Conservation (phyloP, 2,797 vertebrate species). For the Anas acuta region DNA sequence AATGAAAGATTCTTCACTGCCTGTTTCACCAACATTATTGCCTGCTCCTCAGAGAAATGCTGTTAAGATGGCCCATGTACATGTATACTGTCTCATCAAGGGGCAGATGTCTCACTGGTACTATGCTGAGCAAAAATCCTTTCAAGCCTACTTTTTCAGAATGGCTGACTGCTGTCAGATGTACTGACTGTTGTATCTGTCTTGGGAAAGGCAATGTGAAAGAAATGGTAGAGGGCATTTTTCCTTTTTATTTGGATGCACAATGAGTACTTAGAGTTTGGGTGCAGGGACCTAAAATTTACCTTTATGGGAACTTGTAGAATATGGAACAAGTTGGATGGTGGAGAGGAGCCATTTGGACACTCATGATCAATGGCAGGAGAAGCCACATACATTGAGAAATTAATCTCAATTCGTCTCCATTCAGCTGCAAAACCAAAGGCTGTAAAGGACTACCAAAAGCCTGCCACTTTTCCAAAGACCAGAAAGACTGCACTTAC, state of each 20-base stretch:
- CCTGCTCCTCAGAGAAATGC: not conserved
- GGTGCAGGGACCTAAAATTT: not conserved
- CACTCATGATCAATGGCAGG: not conserved
- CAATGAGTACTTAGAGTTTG: not conserved
- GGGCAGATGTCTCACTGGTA: not conserved
- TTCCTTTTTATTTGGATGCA: not conserved
- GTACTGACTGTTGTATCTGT: not conserved
- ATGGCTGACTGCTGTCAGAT: not conserved
- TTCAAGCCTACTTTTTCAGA: not conserved
- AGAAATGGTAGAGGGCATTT: not conserved
- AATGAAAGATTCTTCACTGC: not conserved
- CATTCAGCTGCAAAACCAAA: not conserved
- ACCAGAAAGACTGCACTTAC: not conserved
- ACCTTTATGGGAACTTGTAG: not conserved
- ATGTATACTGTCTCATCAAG: no score
- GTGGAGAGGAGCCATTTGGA: not conserved
- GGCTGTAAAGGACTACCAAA: not conserved
- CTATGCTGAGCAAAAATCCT: not conserved
- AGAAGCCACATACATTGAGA: rapidly evolving
- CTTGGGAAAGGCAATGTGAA: not conserved
- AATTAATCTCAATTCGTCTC: not conserved
- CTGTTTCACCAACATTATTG: not conserved
- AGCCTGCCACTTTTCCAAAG: not conserved
- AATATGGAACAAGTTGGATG: rapidly evolving
- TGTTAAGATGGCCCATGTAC: not conserved